These are phyloP conservation scores for Tautogolabrus adspersus DNA, from an alignment of 2,113 vertebrate species.

Conservation along the genomic window DNA sequence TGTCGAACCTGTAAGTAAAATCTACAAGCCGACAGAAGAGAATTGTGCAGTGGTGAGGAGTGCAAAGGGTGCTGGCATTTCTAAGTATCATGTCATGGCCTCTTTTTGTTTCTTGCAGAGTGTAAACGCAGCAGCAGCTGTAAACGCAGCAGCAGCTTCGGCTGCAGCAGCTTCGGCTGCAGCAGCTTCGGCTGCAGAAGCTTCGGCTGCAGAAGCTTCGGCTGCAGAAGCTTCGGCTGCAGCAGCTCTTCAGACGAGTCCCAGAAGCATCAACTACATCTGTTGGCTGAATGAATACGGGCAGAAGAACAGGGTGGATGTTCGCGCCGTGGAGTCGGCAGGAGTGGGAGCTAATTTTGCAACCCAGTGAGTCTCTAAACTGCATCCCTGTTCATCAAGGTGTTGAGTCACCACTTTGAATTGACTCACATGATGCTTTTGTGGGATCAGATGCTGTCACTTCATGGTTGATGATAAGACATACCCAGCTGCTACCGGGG, in stretches of 20 bases:
- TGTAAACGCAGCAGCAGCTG: neutral
- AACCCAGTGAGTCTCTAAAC: conserved; percentile 47
- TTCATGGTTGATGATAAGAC: conserved; percentile 63
- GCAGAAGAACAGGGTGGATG: conserved; percentile 36
- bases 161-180: no score
- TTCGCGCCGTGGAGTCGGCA: conserved; percentile 31
- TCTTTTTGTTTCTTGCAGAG: conserved; percentile 37
- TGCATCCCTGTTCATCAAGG: no score
- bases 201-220: no score
- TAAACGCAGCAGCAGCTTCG: no score
- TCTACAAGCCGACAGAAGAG: no score
- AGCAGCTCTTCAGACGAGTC: neutral
- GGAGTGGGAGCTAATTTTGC: neutral
- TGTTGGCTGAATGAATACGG: conserved; percentile 80
- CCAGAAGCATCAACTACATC: conserved; percentile 54
- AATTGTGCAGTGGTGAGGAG: no score
- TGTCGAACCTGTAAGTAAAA: conserved; percentile 18
- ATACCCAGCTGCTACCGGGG: conserved; percentile 65
- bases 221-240: neutral
- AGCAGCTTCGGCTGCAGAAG: no score
- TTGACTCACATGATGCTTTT: neutral
- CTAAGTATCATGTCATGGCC: no score
- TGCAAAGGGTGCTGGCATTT: no score
- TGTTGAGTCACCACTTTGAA: neutral
- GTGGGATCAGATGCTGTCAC: conserved; percentile 43